Percentiles rank a stretch among this genome's conserved stretches.
Evolutionary conservation across 2,797 vertebrate genomes (phyloP).

Genomic region (Takifugu ocellatus): DNA sequence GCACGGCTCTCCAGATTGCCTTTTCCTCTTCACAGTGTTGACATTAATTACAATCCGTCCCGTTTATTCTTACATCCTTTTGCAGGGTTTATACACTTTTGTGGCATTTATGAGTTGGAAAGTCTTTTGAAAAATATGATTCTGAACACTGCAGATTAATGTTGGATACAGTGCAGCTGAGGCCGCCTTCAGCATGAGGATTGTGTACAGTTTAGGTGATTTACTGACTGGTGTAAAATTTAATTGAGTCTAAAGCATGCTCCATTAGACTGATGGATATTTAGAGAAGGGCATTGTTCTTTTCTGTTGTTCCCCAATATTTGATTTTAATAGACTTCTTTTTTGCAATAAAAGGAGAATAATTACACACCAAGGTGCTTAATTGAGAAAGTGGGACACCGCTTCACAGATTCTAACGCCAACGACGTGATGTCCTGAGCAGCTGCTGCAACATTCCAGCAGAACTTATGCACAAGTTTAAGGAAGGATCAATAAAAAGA

Average conservation of each 20-base stretch:
- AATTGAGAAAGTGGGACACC: background rate
- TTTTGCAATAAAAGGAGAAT: constrained; percentile 32
- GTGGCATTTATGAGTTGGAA: constrained; percentile 21
- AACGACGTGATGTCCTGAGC: no score
- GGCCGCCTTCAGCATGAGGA: constrained; percentile 26
- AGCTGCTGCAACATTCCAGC: no score
- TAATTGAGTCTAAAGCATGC: constrained; percentile 25
- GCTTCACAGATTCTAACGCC: no score
- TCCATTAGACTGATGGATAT: background rate
- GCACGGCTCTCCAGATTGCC: constrained; percentile 37
- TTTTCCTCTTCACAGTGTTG: constrained; percentile 50
- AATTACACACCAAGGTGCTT: background rate
- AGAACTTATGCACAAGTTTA: no score
- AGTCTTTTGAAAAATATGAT: constrained; percentile 22
- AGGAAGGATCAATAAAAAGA: no score
- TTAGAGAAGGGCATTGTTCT: constrained; percentile 2
- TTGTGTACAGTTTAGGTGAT: constrained; percentile 35
- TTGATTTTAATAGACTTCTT: constrained; percentile 30
- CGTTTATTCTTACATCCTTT: constrained; percentile 21
- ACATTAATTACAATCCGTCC: constrained; percentile 41
- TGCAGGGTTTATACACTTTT: constrained; percentile 12
- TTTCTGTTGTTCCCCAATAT: constrained; percentile 36
- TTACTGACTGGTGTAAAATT: constrained; percentile 27
- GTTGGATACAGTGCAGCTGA: constrained; percentile 8
- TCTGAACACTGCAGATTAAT: constrained; percentile 17